phyloP scores from a whole-genome alignment of 1,140 invertebrate species.

The Scaptodrosophila lebanonensis region DNA sequence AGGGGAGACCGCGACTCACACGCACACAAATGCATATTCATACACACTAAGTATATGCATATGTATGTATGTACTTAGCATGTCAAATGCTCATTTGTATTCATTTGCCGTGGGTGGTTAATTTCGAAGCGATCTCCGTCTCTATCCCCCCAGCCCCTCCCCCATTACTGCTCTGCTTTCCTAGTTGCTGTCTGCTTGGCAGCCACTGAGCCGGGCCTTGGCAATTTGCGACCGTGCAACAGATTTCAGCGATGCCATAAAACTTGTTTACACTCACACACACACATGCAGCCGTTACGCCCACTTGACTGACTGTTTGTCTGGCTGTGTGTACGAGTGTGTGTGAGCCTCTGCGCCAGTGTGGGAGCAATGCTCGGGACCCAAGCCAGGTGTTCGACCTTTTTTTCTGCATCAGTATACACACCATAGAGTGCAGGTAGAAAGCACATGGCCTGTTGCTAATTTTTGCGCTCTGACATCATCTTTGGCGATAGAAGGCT shows the following conservation, averaged over 20 bases:
- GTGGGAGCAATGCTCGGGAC: slow-evolving; percentile 59
- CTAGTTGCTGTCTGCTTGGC: background rate
- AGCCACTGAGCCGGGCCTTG: background rate
- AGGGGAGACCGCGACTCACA: slow-evolving; percentile 42
- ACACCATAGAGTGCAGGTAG: too few species aligned
- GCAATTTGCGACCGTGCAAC: slow-evolving; percentile 45
- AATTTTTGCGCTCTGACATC: too few species aligned
- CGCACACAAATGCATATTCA: slow-evolving; percentile 19
- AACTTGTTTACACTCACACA: slow-evolving; percentile 59
- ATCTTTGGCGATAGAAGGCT: too few species aligned
- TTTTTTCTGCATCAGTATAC: slow-evolving; percentile 35
- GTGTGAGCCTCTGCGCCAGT: slow-evolving; percentile 9
- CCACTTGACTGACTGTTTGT: background rate
- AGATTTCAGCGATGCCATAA: slow-evolving; percentile 32
- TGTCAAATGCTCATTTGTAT: slow-evolving; percentile 50
- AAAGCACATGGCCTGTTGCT: too few species aligned
- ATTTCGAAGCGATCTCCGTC: slow-evolving; percentile 8
- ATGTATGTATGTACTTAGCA: slow-evolving; percentile 5
- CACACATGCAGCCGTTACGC: slow-evolving; percentile 29
- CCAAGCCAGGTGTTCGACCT: slow-evolving; percentile 60
- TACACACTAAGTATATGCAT: slow-evolving; percentile 1
- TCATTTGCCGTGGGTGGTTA: slow-evolving; percentile 35
- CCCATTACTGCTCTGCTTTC: background rate
- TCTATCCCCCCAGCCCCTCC: background rate
- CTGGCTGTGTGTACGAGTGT: slow-evolving; percentile 5